Conservation (phyloP, 1,140 invertebrate genomes). For the Leguminivora glycinivorella region DNA sequence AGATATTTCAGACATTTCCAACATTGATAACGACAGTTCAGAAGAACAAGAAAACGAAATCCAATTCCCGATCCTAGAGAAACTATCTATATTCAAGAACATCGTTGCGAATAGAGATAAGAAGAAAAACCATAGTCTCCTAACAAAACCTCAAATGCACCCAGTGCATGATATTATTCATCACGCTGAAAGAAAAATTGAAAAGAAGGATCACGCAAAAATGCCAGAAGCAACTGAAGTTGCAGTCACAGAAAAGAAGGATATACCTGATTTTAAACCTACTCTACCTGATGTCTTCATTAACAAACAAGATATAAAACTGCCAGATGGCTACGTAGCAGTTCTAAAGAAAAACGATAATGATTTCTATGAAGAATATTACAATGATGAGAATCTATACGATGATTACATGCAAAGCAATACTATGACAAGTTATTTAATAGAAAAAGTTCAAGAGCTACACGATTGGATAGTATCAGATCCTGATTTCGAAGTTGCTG, state of each 20-base stretch:
- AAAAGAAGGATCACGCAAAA: conserved; percentile 65
- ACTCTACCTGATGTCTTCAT: conserved; percentile 52
- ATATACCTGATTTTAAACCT: conserved; percentile 59
- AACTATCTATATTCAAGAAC: conserved; percentile 66
- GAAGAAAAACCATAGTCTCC: conserved; percentile 46
- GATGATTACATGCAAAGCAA: conserved; percentile 72
- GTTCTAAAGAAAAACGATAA: conserved; percentile 43
- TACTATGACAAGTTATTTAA: conserved; percentile 67
- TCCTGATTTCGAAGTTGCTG: conserved; percentile 52
- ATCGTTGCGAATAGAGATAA: conserved; percentile 54
- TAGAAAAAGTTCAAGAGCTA: conserved; percentile 76
- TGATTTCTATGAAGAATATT: conserved; percentile 62
- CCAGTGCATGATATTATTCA: conserved; percentile 59
- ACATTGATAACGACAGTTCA: conserved; percentile 23
- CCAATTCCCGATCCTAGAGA: conserved; percentile 54
- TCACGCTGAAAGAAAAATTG: conserved; percentile 62
- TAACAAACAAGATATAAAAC: conserved; percentile 41
- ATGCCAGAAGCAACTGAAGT: conserved; percentile 31
- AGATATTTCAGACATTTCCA: conserved; percentile 20
- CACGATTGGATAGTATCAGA: conserved; percentile 76
- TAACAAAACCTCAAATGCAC: conserved; percentile 61
- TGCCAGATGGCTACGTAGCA: conserved; percentile 46
- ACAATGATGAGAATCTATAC: conserved; percentile 67
- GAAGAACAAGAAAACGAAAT: conserved; percentile 50
- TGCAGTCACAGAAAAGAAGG: conserved; percentile 10